Evolutionary conservation across 2,888 invertebrate genomes (phyloP).

Genomic region (Ennomos erosarius): DNA sequence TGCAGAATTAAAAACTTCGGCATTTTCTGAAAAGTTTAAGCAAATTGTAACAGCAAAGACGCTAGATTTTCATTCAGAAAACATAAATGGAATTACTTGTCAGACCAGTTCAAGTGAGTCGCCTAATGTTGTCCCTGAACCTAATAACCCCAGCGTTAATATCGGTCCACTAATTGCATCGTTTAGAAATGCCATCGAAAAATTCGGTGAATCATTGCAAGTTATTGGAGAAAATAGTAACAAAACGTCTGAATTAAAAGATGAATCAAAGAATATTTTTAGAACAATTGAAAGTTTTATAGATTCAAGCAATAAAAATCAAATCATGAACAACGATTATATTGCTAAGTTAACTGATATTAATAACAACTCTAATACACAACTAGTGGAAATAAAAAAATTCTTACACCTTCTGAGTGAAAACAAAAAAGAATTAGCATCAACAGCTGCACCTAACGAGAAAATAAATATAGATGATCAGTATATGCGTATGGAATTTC

Average conservation of each 20-base stretch:
- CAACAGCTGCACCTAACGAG: background rate
- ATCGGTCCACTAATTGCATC: constrained; percentile 30
- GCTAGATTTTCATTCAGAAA: constrained; percentile 36
- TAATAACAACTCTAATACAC: constrained; percentile 21
- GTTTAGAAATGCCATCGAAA: constrained; percentile 27
- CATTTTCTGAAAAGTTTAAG: constrained; percentile 24
- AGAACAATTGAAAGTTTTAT: constrained; percentile 22
- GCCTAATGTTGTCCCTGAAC: constrained; percentile 5
- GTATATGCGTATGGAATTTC: constrained; percentile 28
- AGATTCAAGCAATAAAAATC: constrained; percentile 24
- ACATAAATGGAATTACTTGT: constrained; percentile 39
- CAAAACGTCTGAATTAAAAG: constrained; percentile 14
- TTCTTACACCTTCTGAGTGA: constrained; percentile 11
- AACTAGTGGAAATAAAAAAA: constrained; percentile 20
- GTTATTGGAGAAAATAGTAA: constrained; percentile 19
- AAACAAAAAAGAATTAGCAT: constrained; percentile 7
- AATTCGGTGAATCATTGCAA: constrained; percentile 25
- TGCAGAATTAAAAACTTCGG: constrained; percentile 31
- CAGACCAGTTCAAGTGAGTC: constrained; percentile 13
- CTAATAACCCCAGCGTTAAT: constrained; percentile 25
- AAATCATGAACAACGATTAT: constrained; percentile 13
- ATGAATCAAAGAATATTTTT: constrained; percentile 11
- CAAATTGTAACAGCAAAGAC: constrained; percentile 22
- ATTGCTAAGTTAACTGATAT: constrained; percentile 19
- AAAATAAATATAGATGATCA: constrained; percentile 12